Evolutionary conservation across 2,797 vertebrate genomes (phyloP).

Genomic region (Myiotriccus ornatus): DNA sequence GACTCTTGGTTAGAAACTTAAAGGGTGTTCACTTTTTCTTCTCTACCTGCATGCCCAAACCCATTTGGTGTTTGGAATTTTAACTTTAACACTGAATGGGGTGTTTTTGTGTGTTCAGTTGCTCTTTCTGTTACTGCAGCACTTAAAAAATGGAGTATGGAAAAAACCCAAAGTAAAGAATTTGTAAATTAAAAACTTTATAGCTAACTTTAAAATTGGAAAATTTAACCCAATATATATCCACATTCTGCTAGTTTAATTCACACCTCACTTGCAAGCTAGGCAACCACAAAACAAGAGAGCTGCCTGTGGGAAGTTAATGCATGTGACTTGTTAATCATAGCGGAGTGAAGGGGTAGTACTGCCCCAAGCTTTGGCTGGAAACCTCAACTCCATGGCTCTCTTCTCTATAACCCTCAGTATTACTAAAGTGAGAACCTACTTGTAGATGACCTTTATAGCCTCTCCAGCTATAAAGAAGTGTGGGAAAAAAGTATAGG

Average conservation of each 20-base stretch:
- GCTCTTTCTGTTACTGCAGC: background rate
- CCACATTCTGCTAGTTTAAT: background rate
- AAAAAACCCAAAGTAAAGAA: background rate
- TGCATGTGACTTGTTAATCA: background rate
- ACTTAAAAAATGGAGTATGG: background rate
- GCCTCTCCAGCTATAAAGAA: background rate
- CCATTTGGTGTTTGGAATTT: background rate
- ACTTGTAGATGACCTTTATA: background rate
- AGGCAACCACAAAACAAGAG: background rate
- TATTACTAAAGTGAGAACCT: background rate
- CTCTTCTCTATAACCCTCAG: background rate
- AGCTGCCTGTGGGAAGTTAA: background rate
- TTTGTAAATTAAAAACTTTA: background rate
- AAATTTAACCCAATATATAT: background rate
- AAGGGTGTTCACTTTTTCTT: background rate
- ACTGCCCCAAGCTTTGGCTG: background rate
- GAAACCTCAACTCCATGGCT: background rate
- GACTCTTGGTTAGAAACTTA: background rate
- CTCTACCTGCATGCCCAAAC: background rate
- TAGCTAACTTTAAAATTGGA: background rate
- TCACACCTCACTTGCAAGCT: background rate
- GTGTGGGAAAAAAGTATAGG: background rate
- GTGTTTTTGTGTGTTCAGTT: background rate
- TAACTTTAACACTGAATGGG: background rate
- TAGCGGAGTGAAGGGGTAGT: background rate